Percentiles rank a stretch among this genome's conserved stretches.
phyloP scores from a whole-genome alignment of 1,140 invertebrate species.

The Diorhabda elongata region DNA sequence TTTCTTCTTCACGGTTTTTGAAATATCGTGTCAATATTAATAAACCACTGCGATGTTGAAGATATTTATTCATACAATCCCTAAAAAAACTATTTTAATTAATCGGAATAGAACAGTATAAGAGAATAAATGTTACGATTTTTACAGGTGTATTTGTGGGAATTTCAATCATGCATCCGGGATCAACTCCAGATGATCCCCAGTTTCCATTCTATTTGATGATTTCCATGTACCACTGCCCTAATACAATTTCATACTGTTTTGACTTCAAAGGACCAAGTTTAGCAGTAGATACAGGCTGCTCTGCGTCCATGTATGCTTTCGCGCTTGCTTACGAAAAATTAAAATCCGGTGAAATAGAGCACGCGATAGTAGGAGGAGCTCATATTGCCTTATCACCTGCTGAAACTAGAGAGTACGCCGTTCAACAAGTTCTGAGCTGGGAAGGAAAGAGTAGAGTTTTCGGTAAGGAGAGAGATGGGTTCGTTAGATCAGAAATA shows the following conservation, averaged over 20 bases:
- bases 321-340: conserved; percentile 74
- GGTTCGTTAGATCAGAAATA: conserved; percentile 69
- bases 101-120: no score
- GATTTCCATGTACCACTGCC: conserved; percentile 35
- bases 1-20: no score
- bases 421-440: conserved; percentile 74
- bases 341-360: conserved; percentile 72
- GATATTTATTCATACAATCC: no score
- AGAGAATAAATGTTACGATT: no score
- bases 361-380: conserved; percentile 81
- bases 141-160: not conserved
- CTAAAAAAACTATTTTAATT: no score
- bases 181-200: no score
- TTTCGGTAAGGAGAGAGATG: conserved; percentile 77
- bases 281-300: conserved; percentile 80
- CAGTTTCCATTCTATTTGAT: no score
- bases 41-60: no score
- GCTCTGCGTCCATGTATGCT: conserved; percentile 80
- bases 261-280: conserved; percentile 69
- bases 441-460: conserved; percentile 79
- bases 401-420: conserved; percentile 74
- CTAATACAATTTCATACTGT: conserved; percentile 78
- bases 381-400: conserved; percentile 77
- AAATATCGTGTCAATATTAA: no score
- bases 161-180: no score